phyloP scores from a whole-genome alignment of 2,113 vertebrate genomes.

The Lophius piscatorius region DNA sequence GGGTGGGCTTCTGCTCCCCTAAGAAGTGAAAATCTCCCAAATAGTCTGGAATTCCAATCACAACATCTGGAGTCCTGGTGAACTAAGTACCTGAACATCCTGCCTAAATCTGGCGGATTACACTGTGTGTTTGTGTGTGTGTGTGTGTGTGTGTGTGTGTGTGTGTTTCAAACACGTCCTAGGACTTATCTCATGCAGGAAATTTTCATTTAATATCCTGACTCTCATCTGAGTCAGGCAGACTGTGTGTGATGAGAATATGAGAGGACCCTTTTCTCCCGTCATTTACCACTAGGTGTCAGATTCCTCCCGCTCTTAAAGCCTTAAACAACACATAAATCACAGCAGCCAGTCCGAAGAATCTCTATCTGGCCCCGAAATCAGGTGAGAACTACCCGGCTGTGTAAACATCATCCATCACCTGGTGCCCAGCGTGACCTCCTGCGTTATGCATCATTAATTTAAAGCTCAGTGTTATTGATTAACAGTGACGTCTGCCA shows the following conservation, averaged over 20 bases:
- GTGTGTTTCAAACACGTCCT: slow-evolving; percentile 29
- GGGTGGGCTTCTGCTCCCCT: too few species aligned
- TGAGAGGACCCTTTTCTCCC: not conserved
- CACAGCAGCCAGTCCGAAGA: slow-evolving; percentile 11
- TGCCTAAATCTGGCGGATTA: slow-evolving; percentile 27
- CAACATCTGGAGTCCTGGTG: slow-evolving; percentile 33
- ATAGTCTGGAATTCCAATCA: slow-evolving; percentile 29
- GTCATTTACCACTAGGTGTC: slow-evolving; percentile 73
- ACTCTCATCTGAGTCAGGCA: slow-evolving; percentile 19
- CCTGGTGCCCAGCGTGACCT: slow-evolving; percentile 14
- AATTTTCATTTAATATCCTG: slow-evolving; percentile 25
- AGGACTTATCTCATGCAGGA: slow-evolving; percentile 19
- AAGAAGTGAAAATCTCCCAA: slow-evolving; percentile 8
- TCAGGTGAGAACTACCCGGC: slow-evolving; percentile 29
- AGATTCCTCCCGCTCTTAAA: slow-evolving; percentile 39
- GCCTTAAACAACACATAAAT: slow-evolving; percentile 12
- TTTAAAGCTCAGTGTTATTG: slow-evolving; percentile 39
- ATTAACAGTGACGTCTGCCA: slow-evolving; percentile 50
- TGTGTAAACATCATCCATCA: slow-evolving; percentile 49
- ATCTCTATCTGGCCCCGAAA: slow-evolving; percentile 25
- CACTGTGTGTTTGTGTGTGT: too few species aligned
- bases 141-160: too few species aligned
- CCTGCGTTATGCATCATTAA: slow-evolving; percentile 25
- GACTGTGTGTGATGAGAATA: slow-evolving; percentile 8
- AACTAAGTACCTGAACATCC: slow-evolving; percentile 25